Evolutionary conservation across 2,888 invertebrate genomes (phyloP), one percentile per base, ranked within the genome.

Genomic region (Agriopis aurantiaria): DNA sequence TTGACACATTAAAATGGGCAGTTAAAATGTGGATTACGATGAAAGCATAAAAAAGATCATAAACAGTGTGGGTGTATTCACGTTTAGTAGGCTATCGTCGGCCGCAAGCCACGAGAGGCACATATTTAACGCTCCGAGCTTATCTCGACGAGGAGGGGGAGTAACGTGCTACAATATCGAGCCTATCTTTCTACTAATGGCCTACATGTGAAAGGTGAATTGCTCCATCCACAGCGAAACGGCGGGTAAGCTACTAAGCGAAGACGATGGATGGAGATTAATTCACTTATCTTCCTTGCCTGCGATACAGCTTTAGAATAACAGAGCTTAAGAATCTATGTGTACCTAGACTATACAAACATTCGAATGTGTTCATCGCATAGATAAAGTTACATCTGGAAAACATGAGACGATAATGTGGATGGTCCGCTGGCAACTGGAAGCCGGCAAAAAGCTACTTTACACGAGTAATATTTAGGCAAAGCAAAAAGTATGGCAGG

Each of bases 141-240:
- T 92, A 92, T 92, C 91, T 91, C 80, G 74, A 83, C 83, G 82
- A 85, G 81, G 84, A 81, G 80, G 78, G 79, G 80, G 81, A 80
- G 82, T 83, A 85, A 82, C 87, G 85, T 84, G 87, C 85, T 86
- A 86, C 87, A 88, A 85, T 91, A 91, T 88, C 85, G 84, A 88
- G 89, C 88, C 89, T 92, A 91, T 91, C 91, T 89, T 88, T 85
- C 85, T 88, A 87, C 91, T 93, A 93, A 92, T 90, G 89, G 88
- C 87, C 88, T 89, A 89, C 88, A 92, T 89, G 88, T 88, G 89
- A 91, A 91, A 91, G 91, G 91, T 90, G 89, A 92, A 92, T 88
- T 85, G 88, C 88, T 88, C 83, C 83, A 86, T 89, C 83, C 80
- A 81, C 85, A 84, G 82, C 80, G 82, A 79, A 85, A 85, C 86